phyloP scores from a whole-genome alignment of 2,888 invertebrate genomes.

The Pomacea canaliculata region DNA sequence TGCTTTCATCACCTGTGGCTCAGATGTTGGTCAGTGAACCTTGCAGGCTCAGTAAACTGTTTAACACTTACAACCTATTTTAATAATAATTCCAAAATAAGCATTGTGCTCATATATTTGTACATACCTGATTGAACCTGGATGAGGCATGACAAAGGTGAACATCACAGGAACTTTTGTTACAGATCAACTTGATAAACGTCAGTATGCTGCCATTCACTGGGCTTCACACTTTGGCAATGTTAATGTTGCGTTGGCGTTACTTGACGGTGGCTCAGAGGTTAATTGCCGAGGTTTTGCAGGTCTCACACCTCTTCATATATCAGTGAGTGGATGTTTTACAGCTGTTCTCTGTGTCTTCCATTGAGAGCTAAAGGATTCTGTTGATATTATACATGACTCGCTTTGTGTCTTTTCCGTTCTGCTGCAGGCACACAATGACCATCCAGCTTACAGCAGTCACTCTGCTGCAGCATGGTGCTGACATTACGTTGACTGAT shows the following conservation, averaged over 20 bases:
- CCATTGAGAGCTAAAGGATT: too few relatives aligned
- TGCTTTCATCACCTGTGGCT: conserved; percentile 53
- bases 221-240: conserved; percentile 67
- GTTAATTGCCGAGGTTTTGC: conserved; percentile 64
- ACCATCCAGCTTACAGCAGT: conserved; percentile 60
- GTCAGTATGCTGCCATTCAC: conserved; percentile 66
- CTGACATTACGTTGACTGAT: conserved; percentile 63
- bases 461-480: conserved; percentile 59
- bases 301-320: conserved; percentile 66
- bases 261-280: conserved; percentile 63
- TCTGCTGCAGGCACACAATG: conserved; percentile 61
- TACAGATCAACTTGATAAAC: conserved; percentile 62
- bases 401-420: too few relatives aligned
- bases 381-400: too few relatives aligned
- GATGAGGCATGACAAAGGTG: too few relatives aligned
- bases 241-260: conserved; percentile 53
- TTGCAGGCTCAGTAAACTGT: neutral
- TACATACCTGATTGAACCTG: too few relatives aligned
- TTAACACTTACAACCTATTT: neutral
- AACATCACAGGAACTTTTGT: neutral
- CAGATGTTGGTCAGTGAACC: conserved; percentile 51
- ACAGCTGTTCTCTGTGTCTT: neutral
- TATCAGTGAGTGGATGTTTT: conserved; percentile 54
- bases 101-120: too few relatives aligned
- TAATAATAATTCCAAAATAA: neutral